These are phyloP conservation scores for Hypanus sabinus DNA, from an alignment of 2,113 vertebrate species.

Conservation along the genomic window DNA sequence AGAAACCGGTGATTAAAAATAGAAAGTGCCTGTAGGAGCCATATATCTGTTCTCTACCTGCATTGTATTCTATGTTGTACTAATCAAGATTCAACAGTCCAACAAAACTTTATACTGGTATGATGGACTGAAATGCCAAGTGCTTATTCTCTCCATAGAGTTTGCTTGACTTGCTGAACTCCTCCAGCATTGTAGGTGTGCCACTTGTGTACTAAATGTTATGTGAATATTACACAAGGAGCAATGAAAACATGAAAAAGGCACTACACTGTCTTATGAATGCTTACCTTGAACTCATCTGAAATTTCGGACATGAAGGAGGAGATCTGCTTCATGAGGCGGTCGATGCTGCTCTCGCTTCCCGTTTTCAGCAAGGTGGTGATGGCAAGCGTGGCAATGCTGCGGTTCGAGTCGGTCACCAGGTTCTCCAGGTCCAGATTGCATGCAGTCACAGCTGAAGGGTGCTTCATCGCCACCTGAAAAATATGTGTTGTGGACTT, in stretches of 20 bases:
- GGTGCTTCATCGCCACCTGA: slow-evolving; percentile 74
- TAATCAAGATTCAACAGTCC: neutral
- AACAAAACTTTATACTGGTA: neutral
- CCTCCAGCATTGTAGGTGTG: too few species aligned
- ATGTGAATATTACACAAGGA: too few species aligned
- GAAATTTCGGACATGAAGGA: slow-evolving; percentile 77
- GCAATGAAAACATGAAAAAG: too few species aligned
- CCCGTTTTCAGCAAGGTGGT: slow-evolving; percentile 69
- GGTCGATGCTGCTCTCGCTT: slow-evolving; percentile 71
- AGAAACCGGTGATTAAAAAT: too few species aligned
- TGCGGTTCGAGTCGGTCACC: slow-evolving; percentile 68
- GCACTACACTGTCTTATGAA: too few species aligned
- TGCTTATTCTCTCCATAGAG: too few species aligned
- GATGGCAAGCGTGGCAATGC: slow-evolving; percentile 70
- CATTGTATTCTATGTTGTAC: too few species aligned
- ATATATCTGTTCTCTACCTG: too few species aligned
- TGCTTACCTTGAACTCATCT: slow-evolving; percentile 66
- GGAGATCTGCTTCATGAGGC: slow-evolving; percentile 75
- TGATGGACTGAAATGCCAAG: neutral
- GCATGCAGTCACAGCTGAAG: slow-evolving; percentile 69
- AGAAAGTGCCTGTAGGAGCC: too few species aligned
- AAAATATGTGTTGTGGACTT: neutral
- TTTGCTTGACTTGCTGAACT: too few species aligned
- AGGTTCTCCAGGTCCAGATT: slow-evolving; percentile 72
- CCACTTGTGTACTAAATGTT: too few species aligned